These are phyloP conservation scores for Arenaria interpres DNA, from an alignment of 2,113 vertebrate genomes.

Conservation along the genomic window DNA sequence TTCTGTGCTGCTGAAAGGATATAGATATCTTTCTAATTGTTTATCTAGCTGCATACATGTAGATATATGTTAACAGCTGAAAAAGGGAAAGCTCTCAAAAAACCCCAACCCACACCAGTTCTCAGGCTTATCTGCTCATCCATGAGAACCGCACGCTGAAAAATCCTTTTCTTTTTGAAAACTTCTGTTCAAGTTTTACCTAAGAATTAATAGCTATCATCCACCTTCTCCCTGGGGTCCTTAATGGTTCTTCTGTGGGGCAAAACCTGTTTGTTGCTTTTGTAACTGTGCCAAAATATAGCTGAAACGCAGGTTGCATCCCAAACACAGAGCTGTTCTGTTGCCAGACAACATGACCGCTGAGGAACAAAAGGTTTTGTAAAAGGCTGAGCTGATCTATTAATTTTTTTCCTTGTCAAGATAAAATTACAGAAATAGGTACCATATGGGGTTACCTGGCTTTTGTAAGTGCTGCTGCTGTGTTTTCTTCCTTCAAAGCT, in stretches of 20 bases:
- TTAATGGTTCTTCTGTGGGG: not conserved
- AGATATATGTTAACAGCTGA: not conserved
- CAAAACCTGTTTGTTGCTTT: not conserved
- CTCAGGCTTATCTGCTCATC: not conserved
- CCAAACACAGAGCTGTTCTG: not conserved
- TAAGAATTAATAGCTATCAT: not conserved
- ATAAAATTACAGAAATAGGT: not conserved
- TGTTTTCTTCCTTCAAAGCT: not conserved
- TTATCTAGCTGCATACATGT: not conserved
- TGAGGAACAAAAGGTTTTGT: not conserved
- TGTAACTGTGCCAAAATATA: not conserved
- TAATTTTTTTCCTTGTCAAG: not conserved
- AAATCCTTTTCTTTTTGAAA: not conserved
- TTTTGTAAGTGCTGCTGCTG: not conserved
- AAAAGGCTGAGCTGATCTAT: not conserved
- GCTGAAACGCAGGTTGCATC: not conserved
- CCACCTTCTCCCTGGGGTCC: not conserved
- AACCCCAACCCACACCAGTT: not conserved
- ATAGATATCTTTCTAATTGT: not conserved
- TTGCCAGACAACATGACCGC: not conserved
- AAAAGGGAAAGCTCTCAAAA: not conserved
- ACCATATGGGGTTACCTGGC: not conserved
- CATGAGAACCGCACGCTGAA: not conserved
- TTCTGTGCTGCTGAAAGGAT: not conserved
- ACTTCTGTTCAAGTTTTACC: not conserved